Conservation (phyloP, 2,113 vertebrate species). For the Cygnus buccinator region DNA sequence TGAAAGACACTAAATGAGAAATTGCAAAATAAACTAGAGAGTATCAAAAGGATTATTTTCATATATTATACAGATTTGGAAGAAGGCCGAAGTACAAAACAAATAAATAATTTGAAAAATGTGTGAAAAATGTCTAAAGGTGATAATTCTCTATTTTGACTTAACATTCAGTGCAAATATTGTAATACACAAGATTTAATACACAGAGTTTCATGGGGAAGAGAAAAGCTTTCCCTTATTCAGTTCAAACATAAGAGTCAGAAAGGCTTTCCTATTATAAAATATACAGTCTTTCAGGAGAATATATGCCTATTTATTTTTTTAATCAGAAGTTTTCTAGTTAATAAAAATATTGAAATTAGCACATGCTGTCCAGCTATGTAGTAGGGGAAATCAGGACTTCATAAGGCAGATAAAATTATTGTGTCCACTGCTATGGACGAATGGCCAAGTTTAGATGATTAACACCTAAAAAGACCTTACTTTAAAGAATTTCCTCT, state of each 20-base stretch:
- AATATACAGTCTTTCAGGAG: background rate
- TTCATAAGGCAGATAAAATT: background rate
- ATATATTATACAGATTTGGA: background rate
- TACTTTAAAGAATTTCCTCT: background rate
- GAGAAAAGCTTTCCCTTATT: background rate
- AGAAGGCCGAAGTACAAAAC: background rate
- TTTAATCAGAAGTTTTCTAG: background rate
- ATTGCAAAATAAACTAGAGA: background rate
- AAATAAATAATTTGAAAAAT: background rate
- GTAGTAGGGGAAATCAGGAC: background rate
- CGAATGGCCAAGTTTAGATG: background rate
- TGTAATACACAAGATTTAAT: background rate
- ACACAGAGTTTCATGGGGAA: background rate
- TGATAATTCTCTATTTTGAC: background rate
- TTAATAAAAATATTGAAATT: background rate
- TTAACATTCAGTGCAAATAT: rapidly evolving
- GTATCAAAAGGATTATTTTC: background rate
- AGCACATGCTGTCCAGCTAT: background rate
- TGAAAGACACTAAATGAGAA: background rate
- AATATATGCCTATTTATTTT: background rate
- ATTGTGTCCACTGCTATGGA: background rate
- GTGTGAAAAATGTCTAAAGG: background rate
- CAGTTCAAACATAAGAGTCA: background rate
- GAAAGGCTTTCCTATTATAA: background rate
- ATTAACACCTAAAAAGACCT: background rate